Evolutionary conservation across 2,888 invertebrate genomes (phyloP).

Genomic region (Diloba caeruleocephala): DNA sequence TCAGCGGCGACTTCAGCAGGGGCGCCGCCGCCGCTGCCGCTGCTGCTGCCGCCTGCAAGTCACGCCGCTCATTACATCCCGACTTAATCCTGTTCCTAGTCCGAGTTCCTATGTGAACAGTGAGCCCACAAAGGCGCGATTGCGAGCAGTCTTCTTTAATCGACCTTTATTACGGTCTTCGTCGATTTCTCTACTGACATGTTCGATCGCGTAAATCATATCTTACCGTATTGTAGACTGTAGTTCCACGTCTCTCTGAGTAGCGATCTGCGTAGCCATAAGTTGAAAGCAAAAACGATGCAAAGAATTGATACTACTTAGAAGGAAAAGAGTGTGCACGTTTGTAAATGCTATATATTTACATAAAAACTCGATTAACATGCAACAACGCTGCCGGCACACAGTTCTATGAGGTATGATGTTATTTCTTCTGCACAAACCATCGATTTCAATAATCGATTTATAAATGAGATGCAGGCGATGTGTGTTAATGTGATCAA

Average conservation of each 20-base stretch:
- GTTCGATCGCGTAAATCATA: conserved; percentile 9
- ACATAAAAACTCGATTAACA: conserved; percentile 59
- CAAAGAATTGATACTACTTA: conserved; percentile 62
- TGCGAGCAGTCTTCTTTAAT: conserved; percentile 13
- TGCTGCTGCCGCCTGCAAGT: conserved; percentile 88
- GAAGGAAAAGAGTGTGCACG: conserved; percentile 58
- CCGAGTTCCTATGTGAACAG: conserved; percentile 60
- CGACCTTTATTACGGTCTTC: neutral
- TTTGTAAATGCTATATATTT: conserved; percentile 58
- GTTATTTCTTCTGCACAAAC: conserved; percentile 68
- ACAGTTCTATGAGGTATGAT: conserved; percentile 53
- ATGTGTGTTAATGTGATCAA: conserved; percentile 63
- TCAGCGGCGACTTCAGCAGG: conserved; percentile 94
- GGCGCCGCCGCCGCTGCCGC: conserved; percentile 94
- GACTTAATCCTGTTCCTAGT: neutral
- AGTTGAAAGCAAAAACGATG: conserved; percentile 70
- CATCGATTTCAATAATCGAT: conserved; percentile 48
- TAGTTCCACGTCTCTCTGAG: conserved; percentile 13
- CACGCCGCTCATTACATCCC: conserved; percentile 39
- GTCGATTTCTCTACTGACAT: conserved; percentile 11
- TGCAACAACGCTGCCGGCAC: conserved; percentile 61
- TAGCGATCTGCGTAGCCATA: conserved; percentile 56
- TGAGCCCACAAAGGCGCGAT: conserved; percentile 76
- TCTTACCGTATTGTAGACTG: conserved; percentile 52
- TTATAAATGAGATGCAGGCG: conserved; percentile 65